Conservation (phyloP, 1,140 invertebrate genomes). For the Brachionus manjavacas region DNA sequence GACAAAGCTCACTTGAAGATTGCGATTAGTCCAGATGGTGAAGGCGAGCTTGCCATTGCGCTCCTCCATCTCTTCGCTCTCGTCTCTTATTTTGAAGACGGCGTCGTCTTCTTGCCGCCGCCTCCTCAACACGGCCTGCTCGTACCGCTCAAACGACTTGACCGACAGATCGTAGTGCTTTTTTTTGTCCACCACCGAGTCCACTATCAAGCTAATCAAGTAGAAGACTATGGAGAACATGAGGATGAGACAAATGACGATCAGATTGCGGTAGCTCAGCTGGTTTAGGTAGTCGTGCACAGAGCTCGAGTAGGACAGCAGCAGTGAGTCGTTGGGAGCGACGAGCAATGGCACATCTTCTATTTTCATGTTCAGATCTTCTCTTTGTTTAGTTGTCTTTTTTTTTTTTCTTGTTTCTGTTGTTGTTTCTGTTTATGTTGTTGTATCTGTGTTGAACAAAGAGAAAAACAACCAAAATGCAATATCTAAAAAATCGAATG, state of each 20-base stretch:
- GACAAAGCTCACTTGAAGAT: constrained; percentile 35
- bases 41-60: background rate
- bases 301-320: background rate
- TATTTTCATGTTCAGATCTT: background rate
- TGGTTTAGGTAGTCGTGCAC: background rate
- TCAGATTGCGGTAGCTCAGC: background rate
- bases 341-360: background rate
- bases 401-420: background rate
- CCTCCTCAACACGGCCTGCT: constrained; percentile 1
- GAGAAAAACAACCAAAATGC: background rate
- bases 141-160: background rate
- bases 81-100: background rate
- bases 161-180: constrained; percentile 14
- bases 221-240: constrained; percentile 31
- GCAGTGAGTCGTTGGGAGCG: background rate
- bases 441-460: too few relatives aligned
- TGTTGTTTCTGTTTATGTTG: background rate
- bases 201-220: constrained; percentile 16
- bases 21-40: constrained; percentile 33
- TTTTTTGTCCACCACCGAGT: constrained; percentile 12
- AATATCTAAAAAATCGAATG: background rate
- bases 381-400: background rate
- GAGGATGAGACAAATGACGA: background rate
- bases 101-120: background rate
- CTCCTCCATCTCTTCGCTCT: background rate